Conservation (phyloP, 2,888 invertebrate genomes). For the Chydorus sphaericus region DNA sequence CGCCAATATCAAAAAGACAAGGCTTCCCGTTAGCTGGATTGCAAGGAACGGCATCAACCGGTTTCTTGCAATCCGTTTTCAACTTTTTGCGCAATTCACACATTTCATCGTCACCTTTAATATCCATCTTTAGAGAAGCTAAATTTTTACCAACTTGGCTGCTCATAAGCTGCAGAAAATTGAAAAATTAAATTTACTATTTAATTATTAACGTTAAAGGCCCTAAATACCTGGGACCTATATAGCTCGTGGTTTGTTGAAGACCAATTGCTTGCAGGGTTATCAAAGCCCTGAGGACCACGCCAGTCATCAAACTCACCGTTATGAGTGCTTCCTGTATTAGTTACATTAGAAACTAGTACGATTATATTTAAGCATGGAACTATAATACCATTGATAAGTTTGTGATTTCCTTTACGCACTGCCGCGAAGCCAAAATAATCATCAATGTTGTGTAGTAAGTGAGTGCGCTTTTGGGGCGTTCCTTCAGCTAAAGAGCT, state of each 20-base stretch:
- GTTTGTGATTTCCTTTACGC: conserved; percentile 48
- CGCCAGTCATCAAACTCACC: conserved; percentile 57
- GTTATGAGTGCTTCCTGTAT: conserved; percentile 58
- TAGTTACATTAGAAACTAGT: too few species aligned
- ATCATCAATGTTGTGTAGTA: conserved; percentile 72
- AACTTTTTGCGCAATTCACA: conserved; percentile 35
- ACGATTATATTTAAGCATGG: too few species aligned
- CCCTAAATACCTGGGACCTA: too few species aligned
- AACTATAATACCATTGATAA: conserved; percentile 15
- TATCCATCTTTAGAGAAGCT: conserved; percentile 34
- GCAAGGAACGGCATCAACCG: conserved; percentile 3
- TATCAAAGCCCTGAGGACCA: conserved; percentile 25
- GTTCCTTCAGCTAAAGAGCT: conserved; percentile 44
- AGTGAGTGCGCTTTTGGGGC: conserved; percentile 42
- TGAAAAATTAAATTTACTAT: too few species aligned
- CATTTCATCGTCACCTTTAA: conserved; percentile 32
- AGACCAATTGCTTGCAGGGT: too few species aligned
- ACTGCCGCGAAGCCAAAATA: conserved; percentile 47
- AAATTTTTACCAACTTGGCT: conserved; percentile 43
- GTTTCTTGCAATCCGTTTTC: conserved; percentile 37
- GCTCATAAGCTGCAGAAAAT: conserved; percentile 21
- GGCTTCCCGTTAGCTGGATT: conserved; percentile 33
- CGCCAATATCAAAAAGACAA: conserved; percentile 63
- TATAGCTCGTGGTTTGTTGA: too few species aligned
- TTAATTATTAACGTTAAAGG: too few species aligned